Conservation (phyloP, 1,140 invertebrate genomes). For the Orius insidiosus region DNA sequence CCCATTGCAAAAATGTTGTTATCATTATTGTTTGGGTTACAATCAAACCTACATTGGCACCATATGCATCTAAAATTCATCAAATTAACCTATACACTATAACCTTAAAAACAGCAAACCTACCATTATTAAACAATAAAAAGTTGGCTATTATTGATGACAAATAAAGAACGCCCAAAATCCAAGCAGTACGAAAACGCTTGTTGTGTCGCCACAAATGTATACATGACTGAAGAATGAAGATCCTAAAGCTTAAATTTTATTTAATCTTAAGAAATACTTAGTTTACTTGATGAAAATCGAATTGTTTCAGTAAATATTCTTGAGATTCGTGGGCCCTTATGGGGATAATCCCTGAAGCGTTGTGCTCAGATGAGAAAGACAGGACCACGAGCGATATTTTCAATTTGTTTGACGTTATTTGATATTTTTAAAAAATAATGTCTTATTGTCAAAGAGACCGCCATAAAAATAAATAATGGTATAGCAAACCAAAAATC, state of each 20-base stretch:
- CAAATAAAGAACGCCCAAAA: conserved; percentile 3
- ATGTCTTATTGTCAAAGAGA: conserved; percentile 54
- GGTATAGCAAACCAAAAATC: conserved; percentile 61
- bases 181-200: conserved; percentile 8
- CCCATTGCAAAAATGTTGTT: conserved; percentile 67
- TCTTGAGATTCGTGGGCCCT: conserved; percentile 62
- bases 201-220: conserved; percentile 12
- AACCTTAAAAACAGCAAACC: not conserved
- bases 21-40: conserved; percentile 67
- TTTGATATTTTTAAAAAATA: conserved; percentile 71
- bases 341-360: conserved; percentile 77
- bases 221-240: conserved; percentile 22
- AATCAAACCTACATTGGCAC: conserved; percentile 57
- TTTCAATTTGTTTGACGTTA: conserved; percentile 75
- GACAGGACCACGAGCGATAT: conserved; percentile 53
- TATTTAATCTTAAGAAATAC: too few species aligned
- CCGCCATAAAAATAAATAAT: conserved; percentile 41
- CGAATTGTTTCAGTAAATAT: conserved; percentile 61
- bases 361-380: conserved; percentile 75
- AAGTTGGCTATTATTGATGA: conserved; percentile 1
- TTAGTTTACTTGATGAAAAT: conserved; percentile 47
- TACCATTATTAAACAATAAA: not conserved
- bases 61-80: conserved; percentile 24
- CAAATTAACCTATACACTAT: conserved; percentile 1
- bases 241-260: conserved; percentile 17